These are phyloP conservation scores for Chalcosyrphus nemorum DNA, from an alignment of 2,888 invertebrate genomes.

Conservation along the genomic window DNA sequence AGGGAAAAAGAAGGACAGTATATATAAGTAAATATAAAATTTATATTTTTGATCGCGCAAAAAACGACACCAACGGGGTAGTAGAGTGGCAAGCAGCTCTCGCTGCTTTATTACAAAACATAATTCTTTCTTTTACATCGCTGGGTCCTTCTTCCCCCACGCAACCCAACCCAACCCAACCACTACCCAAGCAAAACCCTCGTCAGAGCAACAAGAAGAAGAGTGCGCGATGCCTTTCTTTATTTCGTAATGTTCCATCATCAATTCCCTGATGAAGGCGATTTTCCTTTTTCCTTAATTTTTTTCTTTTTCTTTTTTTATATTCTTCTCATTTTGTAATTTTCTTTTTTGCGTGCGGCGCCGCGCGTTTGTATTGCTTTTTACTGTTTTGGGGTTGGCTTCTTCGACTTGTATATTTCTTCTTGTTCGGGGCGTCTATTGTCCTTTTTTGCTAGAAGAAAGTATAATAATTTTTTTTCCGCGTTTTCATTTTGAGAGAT, in stretches of 20 bases:
- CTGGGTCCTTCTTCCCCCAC: constrained; percentile 31
- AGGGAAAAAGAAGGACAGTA: not conserved
- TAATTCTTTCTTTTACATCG: constrained; percentile 66
- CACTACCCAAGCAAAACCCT: not conserved
- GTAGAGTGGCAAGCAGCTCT: not conserved
- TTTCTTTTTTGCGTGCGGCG: constrained; percentile 14
- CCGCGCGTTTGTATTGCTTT: constrained; percentile 37
- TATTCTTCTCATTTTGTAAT: not conserved
- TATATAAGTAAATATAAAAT: constrained; percentile 43
- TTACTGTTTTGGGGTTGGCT: constrained; percentile 44
- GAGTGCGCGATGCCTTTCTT: constrained; percentile 44
- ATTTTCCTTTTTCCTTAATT: constrained; percentile 45
- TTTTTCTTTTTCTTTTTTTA: constrained; percentile 7
- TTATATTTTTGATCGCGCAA: constrained; percentile 66
- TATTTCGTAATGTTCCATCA: constrained; percentile 61
- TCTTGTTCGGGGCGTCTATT: constrained; percentile 33
- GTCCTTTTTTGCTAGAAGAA: constrained; percentile 53
- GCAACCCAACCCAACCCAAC: not conserved
- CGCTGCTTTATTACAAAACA: constrained; percentile 65
- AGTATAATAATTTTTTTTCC: constrained; percentile 19
- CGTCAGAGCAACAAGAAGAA: too few relatives aligned
- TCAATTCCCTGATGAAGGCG: constrained; percentile 69
- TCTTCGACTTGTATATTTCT: constrained; percentile 11
- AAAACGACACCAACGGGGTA: constrained; percentile 45
- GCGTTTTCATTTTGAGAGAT: constrained; percentile 34